These are phyloP conservation scores for Brachypteracias leptosomus DNA, from an alignment of 2,113 vertebrate species.

Conservation along the genomic window DNA sequence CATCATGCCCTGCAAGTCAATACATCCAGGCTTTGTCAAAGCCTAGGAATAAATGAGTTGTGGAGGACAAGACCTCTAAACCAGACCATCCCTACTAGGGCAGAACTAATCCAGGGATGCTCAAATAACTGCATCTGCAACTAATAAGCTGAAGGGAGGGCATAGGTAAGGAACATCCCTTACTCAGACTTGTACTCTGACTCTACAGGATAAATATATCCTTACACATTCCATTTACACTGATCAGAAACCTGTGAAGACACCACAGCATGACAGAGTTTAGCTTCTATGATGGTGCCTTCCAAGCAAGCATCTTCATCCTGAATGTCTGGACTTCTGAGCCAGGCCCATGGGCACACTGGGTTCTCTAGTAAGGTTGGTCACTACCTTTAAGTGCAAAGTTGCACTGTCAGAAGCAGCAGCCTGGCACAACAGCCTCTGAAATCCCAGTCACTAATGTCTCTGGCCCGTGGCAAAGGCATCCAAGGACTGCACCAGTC, in stretches of 20 bases:
- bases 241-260: not conserved
- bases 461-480: not conserved
- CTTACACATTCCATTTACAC: not conserved
- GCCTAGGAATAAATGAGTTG: not conserved
- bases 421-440: not conserved
- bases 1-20: not conserved
- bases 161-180: not conserved
- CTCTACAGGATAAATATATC: not conserved
- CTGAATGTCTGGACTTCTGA: not conserved
- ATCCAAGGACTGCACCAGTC: not conserved
- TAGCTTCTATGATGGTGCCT: not conserved
- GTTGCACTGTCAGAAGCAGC: not conserved
- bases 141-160: not conserved
- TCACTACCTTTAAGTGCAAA: not conserved
- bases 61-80: not conserved
- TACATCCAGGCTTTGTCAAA: not conserved
- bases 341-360: fast-evolving
- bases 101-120: not conserved
- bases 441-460: not conserved
- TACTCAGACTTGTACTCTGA: not conserved
- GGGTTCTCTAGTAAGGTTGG: not conserved
- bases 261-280: not conserved
- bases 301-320: not conserved
- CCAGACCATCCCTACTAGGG: not conserved
- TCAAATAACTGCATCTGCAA: not conserved